These are phyloP conservation scores for Napeogenes sylphis DNA, from an alignment of 2,888 invertebrate species.

Conservation along the genomic window DNA sequence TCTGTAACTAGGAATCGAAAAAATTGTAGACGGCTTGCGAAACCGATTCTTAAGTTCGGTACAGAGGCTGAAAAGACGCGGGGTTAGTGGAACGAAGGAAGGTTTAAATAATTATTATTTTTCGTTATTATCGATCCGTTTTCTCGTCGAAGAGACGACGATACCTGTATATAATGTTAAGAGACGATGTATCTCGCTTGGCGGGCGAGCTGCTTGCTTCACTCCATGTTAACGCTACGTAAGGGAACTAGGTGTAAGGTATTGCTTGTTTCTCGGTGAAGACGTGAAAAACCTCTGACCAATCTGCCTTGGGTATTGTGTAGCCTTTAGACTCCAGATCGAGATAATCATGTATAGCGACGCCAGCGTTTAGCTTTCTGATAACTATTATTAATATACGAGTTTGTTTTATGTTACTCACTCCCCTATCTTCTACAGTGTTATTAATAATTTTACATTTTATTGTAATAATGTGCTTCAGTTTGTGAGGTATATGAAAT, in stretches of 20 bases:
- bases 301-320: constrained; percentile 77
- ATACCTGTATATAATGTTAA: constrained; percentile 70
- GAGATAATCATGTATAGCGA: constrained; percentile 73
- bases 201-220: constrained; percentile 63
- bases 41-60: constrained; percentile 8
- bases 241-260: constrained; percentile 67
- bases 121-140: constrained; percentile 46
- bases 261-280: constrained; percentile 71
- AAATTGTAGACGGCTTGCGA: background rate
- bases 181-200: constrained; percentile 55
- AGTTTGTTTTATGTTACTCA: constrained; percentile 63
- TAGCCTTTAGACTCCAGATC: constrained; percentile 73
- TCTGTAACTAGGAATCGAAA: no score
- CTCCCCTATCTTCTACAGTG: constrained; percentile 59
- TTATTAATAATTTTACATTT: constrained; percentile 53
- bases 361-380: constrained; percentile 69
- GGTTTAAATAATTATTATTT: constrained; percentile 42
- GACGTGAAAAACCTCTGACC: constrained; percentile 72
- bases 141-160: constrained; percentile 46
- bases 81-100: constrained; percentile 37
- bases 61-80: constrained; percentile 30
- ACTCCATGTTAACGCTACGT: constrained; percentile 57
- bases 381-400: constrained; percentile 50
- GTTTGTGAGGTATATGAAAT: constrained; percentile 71
- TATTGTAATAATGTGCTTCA: constrained; percentile 66